A percentile compares a stretch with the other conserved stretches of the same genome.
Evolutionary conservation across 2,113 vertebrate genomes (phyloP).

Genomic region (Mastomys coucha): DNA sequence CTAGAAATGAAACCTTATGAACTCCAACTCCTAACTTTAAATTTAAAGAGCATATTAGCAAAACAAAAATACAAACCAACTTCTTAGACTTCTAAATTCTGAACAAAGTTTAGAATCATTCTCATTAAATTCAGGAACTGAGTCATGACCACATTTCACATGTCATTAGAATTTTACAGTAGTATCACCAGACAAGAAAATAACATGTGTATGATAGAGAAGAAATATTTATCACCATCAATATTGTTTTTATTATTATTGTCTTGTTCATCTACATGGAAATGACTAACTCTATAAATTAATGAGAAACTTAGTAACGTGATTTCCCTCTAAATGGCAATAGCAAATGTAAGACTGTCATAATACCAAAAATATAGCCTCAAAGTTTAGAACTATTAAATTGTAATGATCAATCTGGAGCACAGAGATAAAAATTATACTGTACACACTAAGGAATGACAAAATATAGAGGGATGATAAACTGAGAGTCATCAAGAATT

Average conservation of each 20-base stretch:
- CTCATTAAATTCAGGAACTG: background rate
- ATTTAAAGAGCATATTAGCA: background rate
- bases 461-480: background rate
- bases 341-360: background rate
- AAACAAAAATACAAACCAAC: background rate
- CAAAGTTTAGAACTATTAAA: background rate
- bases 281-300: background rate
- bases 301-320: background rate
- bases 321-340: background rate
- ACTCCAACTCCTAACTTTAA: background rate
- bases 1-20: background rate
- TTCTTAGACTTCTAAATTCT: background rate
- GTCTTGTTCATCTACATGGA: background rate
- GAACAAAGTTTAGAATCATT: background rate
- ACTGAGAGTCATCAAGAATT: background rate
- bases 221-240: background rate
- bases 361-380: background rate
- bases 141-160: background rate
- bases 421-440: background rate
- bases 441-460: background rate
- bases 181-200: slow-evolving; percentile 3
- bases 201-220: background rate
- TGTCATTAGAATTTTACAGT: background rate
- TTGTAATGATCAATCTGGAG: background rate
- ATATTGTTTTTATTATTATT: background rate